Evolutionary conservation across 2,888 invertebrate species (phyloP), one percentile per base, ranked within the genome.

Genomic region (Gibbula magus): DNA sequence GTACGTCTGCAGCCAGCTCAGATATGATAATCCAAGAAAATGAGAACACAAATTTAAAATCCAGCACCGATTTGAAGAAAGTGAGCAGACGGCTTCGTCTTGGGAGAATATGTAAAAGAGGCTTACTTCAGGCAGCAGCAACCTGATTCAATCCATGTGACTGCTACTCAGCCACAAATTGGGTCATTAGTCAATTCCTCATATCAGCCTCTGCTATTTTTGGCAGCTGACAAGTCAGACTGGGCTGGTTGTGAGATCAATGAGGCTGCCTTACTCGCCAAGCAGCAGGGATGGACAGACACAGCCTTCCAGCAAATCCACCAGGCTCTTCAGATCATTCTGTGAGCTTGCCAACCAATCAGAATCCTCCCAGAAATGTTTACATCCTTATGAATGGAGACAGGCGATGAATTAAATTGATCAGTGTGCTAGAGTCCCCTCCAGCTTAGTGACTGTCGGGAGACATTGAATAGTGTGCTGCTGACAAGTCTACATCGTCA

Each of bases 121-220:
- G 4, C 45, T 45, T 7, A 45, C 13, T 45, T 45, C 45, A 45
- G 45, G 45, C 45, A 45, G 45, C 45, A 45, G 45, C 45, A 45
- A 45, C 45, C 45, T 45, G 45, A 45, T 45, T 45, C 45, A 45
- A 45, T 45, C 45, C 45, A 45, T 45, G 45, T 45, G 45, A 45
- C 45, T 45, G 45, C 45, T 45, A 45, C 29, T 61, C 29, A 61
- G 61, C 61, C 61, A 61, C 29, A 61, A 61, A 61, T 61, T 61
- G 61, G 61, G 61, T 61, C 61, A 61, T 61, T 61, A 61, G 61
- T 29, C 61, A 61, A 61, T 61, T 61, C 61, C 61, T 29, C 25
- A 25, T n/a, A 61, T 25, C 61, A 61, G 61, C 29, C 25, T 61
- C 61, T 29, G 25, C 61, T 61, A 61, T 61, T 61, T 61, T 61